Evolutionary conservation across 1,140 invertebrate genomes (phyloP), one percentile per base, ranked within the genome.

Genomic region (Psilanteris sp.): DNA sequence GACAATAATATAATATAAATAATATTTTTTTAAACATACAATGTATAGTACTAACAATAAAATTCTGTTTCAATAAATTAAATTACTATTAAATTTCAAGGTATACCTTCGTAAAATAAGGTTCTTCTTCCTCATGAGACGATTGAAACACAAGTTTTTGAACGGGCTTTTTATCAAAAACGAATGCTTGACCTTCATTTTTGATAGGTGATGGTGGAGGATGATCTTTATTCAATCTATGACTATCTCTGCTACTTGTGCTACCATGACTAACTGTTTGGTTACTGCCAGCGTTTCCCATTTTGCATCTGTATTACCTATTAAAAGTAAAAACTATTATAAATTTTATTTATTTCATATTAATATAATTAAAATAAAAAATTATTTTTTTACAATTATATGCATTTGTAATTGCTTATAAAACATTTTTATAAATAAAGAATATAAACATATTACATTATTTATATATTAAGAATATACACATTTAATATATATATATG

Each of bases 131-230:
- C 79, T 96, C 95, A 61, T 94, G 90, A 9, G 93, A 94, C 72
- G 91, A 89, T 83, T 92, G 89, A 81, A 89, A 89, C 13, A 90
- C 83, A 24, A 92, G 80, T 79, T 91, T 92, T 50, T 91, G 91
- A 70, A 91, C 91, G n/a, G 90, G 87, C 85, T 93, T 94, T 84
- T 95, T 96, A 81, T 96, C 94, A 87, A 96, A 96, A 22, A 92
- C 91, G 89, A 96, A 96, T 31, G 94, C 94, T 87, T 95, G 93
- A 36, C 93, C 94, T 79, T 95, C 94, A 79, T 93, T 94, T 13
- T 88, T 89, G 24, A 93, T 93, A 0, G 93, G 94, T 5, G 78
- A 78, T 10, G 92, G 90, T 5, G 93, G 93, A 10, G 90, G 87
- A 41, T 85, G 81, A 15, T 87, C 86, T 39, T 83, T 88, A 18